Evolutionary conservation across 1,140 invertebrate genomes (phyloP).

Genomic region (Cydia splendana): DNA sequence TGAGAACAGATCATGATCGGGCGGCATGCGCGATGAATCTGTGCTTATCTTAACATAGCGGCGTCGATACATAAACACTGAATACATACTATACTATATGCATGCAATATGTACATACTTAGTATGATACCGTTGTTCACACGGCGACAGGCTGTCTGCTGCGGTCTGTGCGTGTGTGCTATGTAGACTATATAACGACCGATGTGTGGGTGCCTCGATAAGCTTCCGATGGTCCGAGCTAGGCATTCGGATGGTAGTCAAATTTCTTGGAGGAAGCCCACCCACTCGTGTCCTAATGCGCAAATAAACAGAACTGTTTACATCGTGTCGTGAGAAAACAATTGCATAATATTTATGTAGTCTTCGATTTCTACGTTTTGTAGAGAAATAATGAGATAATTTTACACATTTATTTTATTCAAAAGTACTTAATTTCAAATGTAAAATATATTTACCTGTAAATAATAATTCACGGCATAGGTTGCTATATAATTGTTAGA

Average conservation of each 20-base stretch:
- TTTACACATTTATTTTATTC: too few species aligned
- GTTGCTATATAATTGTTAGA: too few species aligned
- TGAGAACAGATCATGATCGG: slow-evolving; percentile 43
- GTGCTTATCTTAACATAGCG: slow-evolving; percentile 58
- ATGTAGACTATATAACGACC: slow-evolving; percentile 60
- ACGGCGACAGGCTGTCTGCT: slow-evolving; percentile 77
- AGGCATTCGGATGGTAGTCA: slow-evolving; percentile 71
- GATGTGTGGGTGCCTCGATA: slow-evolving; percentile 73
- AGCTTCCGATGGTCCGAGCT: slow-evolving; percentile 75
- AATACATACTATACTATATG: slow-evolving; percentile 68
- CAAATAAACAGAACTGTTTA: slow-evolving; percentile 29
- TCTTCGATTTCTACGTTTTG: too few species aligned
- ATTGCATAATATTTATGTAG: not conserved
- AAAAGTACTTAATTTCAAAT: too few species aligned
- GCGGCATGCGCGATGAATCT: slow-evolving; percentile 40
- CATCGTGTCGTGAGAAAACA: slow-evolving; percentile 33
- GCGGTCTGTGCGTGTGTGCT: slow-evolving; percentile 63
- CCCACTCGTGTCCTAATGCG: slow-evolving; percentile 47
- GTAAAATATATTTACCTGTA: too few species aligned
- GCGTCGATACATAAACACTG: slow-evolving; percentile 60
- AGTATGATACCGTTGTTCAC: slow-evolving; percentile 72
- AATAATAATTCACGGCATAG: too few species aligned
- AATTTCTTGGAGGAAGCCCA: slow-evolving; percentile 65
- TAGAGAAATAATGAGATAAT: too few species aligned
- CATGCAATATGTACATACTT: slow-evolving; percentile 68